phyloP scores from a whole-genome alignment of 2,888 invertebrate species.

The Scelioninae gen. 1 region DNA sequence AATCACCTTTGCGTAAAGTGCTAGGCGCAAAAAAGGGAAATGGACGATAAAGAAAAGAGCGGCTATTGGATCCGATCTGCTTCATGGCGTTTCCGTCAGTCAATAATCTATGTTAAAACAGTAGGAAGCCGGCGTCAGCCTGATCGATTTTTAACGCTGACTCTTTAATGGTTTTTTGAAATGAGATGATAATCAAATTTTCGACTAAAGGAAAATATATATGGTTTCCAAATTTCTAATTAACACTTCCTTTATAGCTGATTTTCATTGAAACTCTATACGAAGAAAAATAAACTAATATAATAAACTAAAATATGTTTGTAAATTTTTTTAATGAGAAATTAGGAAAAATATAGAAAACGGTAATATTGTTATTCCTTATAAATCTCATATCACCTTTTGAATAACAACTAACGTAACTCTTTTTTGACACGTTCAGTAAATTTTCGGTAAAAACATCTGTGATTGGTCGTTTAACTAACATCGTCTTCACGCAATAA shows the following conservation, averaged over 20 bases:
- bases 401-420: no score
- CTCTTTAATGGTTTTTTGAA: slow-evolving; percentile 47
- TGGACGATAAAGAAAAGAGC: slow-evolving; percentile 34
- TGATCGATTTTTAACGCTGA: slow-evolving; percentile 58
- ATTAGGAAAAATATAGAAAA: no score
- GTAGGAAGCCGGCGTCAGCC: slow-evolving; percentile 60
- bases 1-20: slow-evolving; percentile 11
- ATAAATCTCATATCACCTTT: no score
- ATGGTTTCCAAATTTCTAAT: slow-evolving; percentile 30
- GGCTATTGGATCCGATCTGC: slow-evolving; percentile 54
- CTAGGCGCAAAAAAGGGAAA: slow-evolving; percentile 44
- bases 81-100: slow-evolving; percentile 45
- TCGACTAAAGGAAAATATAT: slow-evolving; percentile 2
- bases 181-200: slow-evolving; percentile 53
- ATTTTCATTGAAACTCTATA: neutral
- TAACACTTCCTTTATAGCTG: slow-evolving; percentile 38
- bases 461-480: no score
- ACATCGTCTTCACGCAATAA: no score
- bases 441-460: no score
- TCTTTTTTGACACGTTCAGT: no score
- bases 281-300: no score
- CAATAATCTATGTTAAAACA: slow-evolving; percentile 53
- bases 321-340: no score
- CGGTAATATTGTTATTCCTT: no score
- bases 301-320: no score